These are phyloP conservation scores for Microplitis mediator DNA, from an alignment of 1,140 invertebrate genomes.

Conservation along the genomic window DNA sequence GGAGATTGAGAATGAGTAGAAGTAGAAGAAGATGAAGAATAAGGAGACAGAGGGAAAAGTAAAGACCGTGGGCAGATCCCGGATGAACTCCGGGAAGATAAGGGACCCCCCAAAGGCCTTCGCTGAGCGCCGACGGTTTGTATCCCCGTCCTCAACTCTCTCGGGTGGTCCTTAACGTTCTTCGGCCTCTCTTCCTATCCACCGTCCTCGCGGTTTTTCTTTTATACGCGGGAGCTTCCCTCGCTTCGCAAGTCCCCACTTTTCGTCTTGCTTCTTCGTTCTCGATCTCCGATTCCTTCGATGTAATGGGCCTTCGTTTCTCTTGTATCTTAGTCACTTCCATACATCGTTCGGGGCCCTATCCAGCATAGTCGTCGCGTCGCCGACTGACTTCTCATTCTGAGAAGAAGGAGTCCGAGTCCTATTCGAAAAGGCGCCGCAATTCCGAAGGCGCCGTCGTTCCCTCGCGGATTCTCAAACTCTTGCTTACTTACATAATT, in stretches of 20 bases:
- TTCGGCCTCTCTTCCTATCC: conserved; percentile 25
- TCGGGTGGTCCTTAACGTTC: conserved; percentile 58
- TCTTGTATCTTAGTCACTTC: background rate
- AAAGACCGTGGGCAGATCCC: conserved; percentile 48
- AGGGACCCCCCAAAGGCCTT: conserved; percentile 58
- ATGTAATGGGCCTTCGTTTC: background rate
- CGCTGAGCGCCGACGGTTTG: conserved; percentile 56
- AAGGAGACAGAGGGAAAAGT: conserved; percentile 33
- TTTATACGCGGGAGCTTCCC: conserved; percentile 26
- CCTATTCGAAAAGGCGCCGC: conserved; percentile 35
- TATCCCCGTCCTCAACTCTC: conserved; percentile 54
- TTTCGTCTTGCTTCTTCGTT: conserved; percentile 8
- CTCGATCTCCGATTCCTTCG: conserved; percentile 3
- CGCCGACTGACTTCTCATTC: conserved; percentile 40
- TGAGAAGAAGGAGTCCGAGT: conserved; percentile 37
- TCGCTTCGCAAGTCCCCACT: conserved; percentile 17
- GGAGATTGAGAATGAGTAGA: background rate
- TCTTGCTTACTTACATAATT: conserved; percentile 47
- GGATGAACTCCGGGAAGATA: conserved; percentile 53
- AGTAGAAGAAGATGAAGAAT: background rate
- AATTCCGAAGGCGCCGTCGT: conserved; percentile 21
- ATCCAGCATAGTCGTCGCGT: conserved; percentile 32
- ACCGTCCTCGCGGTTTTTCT: conserved; percentile 29
- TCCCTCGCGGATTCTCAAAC: conserved; percentile 24
- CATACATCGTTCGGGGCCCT: conserved; percentile 20